Evolutionary conservation across 2,797 vertebrate species (phyloP), one percentile per base, ranked within the genome.

Genomic region (Triplophysa bombifrons): DNA sequence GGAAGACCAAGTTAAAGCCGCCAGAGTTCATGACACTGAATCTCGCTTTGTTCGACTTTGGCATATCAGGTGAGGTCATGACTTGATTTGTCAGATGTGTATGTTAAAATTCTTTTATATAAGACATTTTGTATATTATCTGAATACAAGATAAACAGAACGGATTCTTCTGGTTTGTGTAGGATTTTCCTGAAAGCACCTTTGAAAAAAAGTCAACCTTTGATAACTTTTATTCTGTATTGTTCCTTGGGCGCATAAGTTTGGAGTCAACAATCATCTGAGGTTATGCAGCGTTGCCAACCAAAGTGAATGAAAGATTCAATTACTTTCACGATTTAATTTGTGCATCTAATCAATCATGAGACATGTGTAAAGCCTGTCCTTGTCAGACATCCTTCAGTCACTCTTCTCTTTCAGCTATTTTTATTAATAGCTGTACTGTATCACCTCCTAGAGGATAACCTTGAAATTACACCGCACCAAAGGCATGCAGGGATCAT

Each of bases 21-120:
- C 95, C 96, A 10, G 96, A 99, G 90, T 92, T 98, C 83, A 96
- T 99, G 96, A 98, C 94, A 0, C 90, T 97, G 80, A 98, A 98
- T 90, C 90, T 99, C 65, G 96, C 97, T 50, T 84, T 98, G 82
- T 96, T 96, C 77, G 97, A 99, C 88, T 93, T 99, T 86, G 96
- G 97, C 25, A 98, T 98, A 89, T 97, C 97, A 96, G 96, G 97
- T 99, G 95, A 85, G 65, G 3, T 41, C 3, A 10, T 65, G 63
- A 69, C 19, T 38, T 17, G 56, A 30, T 53, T 1, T 11, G 1
- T 73, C 66, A 55, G 8, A 48, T 17, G 25, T 65, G 46, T 20
- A 50, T 60, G 41, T 46, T 30, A 4, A 14, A 17, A 4, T 50
- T 50, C 4, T 17, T 4, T 50, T 4, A 19, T 4, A 17, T 8